Base-by-base conservation (phyloP, 2,888 invertebrate genomes). In the Plebejus argus region DNA sequence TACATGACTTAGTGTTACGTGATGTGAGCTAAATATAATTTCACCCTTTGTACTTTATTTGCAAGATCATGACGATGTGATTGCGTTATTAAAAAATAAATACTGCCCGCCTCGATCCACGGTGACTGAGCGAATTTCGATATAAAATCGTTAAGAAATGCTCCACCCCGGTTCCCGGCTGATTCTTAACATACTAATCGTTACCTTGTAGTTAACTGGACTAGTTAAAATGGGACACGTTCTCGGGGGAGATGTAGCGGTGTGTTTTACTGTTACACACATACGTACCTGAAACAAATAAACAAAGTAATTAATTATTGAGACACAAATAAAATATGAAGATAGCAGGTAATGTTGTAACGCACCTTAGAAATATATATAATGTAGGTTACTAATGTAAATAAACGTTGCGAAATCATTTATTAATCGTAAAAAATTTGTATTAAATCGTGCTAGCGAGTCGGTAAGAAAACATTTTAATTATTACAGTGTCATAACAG, bases 221-320 rank as follows among this genome's bases (percentile, higher is more conserved):
- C 20, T 2, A 53, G 1, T 18, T 5, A 53, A 53, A 53, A 3
- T 45, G 10, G 45, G 18, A 53, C 18, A 53, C 53, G 18, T 53
- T 53, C 18, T 53, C 18, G 53, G 15, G 5, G 53, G 5, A 53
- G 53, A 53, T 53, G 12, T 53, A 18, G 20, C 58, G 3, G 20
- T 20, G n/a, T 58, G 8, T 61, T n/a, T 70, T 76, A 76, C 23
- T 76, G 72, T 15, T 75, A 39, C 33, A 79, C 77, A 33, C 79
- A 84, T 86, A 86, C 77, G 81, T 90, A 90, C 89, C 90, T 89
- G 89, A 76, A 90, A 89, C 85, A 87, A 85, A 85, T 80, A 79
- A 81, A 78, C 66, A 15, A 20, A 20, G 15, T 23, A 8, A 61
- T 61, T 61, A 61, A 20, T 45, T 45, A 12, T 10, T 61, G 28